These are phyloP conservation scores for Labeo calbasu DNA, from an alignment of 2,797 vertebrate species.

Conservation along the genomic window DNA sequence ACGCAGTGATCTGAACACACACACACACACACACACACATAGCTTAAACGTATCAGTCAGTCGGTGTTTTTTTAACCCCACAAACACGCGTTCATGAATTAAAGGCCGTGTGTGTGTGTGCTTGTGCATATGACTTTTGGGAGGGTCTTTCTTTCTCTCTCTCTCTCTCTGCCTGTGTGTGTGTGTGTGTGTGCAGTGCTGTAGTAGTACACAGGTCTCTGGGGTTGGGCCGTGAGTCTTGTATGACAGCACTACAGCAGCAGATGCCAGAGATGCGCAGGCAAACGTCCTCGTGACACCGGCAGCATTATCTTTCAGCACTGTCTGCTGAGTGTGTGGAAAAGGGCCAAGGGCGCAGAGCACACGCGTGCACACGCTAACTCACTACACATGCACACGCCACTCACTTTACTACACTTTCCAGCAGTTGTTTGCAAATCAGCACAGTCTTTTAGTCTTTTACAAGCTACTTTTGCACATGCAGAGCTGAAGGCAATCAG, in stretches of 20 bases:
- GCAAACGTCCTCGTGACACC: constrained; percentile 48
- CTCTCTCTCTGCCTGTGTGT: neutral
- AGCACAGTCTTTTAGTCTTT: too few species aligned
- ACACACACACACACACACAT: neutral
- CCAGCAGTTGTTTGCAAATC: constrained; percentile 8
- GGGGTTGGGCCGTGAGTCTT: constrained; percentile 36
- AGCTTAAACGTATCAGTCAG: neutral
- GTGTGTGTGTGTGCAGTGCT: constrained; percentile 5
- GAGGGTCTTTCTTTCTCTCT: constrained; percentile 14
- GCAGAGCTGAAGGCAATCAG: neutral
- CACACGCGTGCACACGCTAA: neutral
- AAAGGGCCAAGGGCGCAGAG: constrained; percentile 28
- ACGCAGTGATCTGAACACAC: neutral
- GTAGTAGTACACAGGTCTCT: constrained; percentile 30
- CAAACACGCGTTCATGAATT: neutral
- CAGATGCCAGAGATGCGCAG: constrained; percentile 52
- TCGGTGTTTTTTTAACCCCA: neutral
- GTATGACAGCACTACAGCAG: constrained; percentile 52
- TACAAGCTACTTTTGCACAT: neutral
- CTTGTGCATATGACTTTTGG: constrained; percentile 8
- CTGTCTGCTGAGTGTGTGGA: constrained; percentile 50
- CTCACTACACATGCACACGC: constrained; percentile 4
- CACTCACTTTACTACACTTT: constrained; percentile 1
- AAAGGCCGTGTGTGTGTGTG: neutral
- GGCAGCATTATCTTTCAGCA: constrained; percentile 49